phyloP scores from a whole-genome alignment of 2,113 vertebrate species.

The Oryzias javanicus region DNA sequence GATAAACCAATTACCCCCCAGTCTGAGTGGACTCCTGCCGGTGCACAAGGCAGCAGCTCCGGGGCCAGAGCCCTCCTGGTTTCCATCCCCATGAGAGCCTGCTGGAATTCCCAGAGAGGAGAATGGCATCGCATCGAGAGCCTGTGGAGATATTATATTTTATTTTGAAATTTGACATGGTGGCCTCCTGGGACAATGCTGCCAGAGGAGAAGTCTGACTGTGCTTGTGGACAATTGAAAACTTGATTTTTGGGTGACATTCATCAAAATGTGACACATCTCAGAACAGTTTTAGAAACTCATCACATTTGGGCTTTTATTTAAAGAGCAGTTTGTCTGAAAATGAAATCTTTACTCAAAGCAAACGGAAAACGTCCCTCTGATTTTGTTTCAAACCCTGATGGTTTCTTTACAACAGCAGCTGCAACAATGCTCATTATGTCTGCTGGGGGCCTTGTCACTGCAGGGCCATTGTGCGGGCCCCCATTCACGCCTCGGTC shows the following conservation, averaged over 20 bases:
- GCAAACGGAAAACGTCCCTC: too few relatives aligned
- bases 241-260: slow-evolving; percentile 14
- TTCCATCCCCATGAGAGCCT: slow-evolving; percentile 61
- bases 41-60: slow-evolving; percentile 42
- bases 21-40: slow-evolving; percentile 69
- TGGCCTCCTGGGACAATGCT: slow-evolving; percentile 50
- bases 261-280: neutral
- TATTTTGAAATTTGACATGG: slow-evolving; percentile 62
- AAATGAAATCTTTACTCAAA: too few relatives aligned
- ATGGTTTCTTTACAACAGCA: slow-evolving; percentile 63
- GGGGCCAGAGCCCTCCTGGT: slow-evolving; percentile 56
- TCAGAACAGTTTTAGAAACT: neutral
- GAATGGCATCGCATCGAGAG: slow-evolving; percentile 58
- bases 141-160: slow-evolving; percentile 53
- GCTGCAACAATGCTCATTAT: slow-evolving; percentile 73
- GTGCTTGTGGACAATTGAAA: slow-evolving; percentile 24
- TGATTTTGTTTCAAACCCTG: slow-evolving; percentile 43
- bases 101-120: slow-evolving; percentile 67
- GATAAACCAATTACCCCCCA: slow-evolving; percentile 78
- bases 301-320: too few relatives aligned
- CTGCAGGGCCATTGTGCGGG: slow-evolving; percentile 61
- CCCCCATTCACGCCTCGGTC: slow-evolving; percentile 69
- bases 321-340: too few relatives aligned
- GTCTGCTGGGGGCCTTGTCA: slow-evolving; percentile 66
- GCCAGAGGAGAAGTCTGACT: slow-evolving; percentile 43